A percentile compares a stretch with the other conserved stretches of the same genome.
These are phyloP conservation scores for Aleiodes testaceus DNA, from an alignment of 2,888 invertebrate species.

Conservation along the genomic window DNA sequence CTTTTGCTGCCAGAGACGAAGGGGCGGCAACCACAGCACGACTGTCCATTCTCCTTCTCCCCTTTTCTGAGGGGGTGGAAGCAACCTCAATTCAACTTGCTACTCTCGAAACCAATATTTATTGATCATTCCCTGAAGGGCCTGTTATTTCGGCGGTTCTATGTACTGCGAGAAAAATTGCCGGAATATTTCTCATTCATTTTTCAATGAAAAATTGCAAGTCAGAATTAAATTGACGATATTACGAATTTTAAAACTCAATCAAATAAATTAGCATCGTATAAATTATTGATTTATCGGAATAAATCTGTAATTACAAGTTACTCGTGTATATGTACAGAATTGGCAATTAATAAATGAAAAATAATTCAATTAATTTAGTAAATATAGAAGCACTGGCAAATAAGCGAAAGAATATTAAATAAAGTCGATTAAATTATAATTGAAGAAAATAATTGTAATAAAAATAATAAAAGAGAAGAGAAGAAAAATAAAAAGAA, in stretches of 20 bases:
- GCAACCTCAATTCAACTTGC: conserved; percentile 52
- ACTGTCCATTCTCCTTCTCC: conserved; percentile 60
- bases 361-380: conserved; percentile 20
- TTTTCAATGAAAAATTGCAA: too few species aligned
- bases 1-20: conserved; percentile 60
- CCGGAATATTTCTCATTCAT: too few species aligned
- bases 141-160: conserved; percentile 51
- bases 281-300: background rate
- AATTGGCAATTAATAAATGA: conserved; percentile 2
- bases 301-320: conserved; percentile 7
- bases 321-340: background rate
- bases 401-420: conserved; percentile 19
- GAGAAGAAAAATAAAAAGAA: conserved; percentile 47
- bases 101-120: conserved; percentile 70
- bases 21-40: conserved; percentile 72
- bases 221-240: too few species aligned
- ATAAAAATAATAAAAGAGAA: too few species aligned
- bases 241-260: too few species aligned
- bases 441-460: conserved; percentile 12
- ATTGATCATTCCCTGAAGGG: conserved; percentile 71
- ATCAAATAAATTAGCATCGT: background rate
- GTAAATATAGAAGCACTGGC: conserved; percentile 3
- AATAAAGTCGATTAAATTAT: conserved; percentile 27
- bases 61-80: conserved; percentile 34
- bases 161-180: conserved; percentile 29